Evolutionary conservation across 2,797 vertebrate genomes (phyloP), one percentile per base, ranked within the genome.

Genomic region (Girardinus metallicus): DNA sequence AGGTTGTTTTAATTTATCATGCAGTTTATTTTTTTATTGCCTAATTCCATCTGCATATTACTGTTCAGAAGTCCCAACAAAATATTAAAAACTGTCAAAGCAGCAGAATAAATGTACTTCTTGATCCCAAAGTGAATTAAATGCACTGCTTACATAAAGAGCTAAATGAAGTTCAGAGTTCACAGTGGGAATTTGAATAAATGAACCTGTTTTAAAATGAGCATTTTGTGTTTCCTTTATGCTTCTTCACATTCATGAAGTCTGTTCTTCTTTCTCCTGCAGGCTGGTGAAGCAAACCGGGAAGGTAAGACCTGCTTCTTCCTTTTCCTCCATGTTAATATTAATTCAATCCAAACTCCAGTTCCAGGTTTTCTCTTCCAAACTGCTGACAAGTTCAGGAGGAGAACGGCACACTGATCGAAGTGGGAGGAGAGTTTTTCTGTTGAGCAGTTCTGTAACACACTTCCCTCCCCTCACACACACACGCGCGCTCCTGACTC

Each of bases 211-310:
- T 23, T 21, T 23, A 66, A 39, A 66, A 39, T 36, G 62, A 66
- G 31, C 62, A 39, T 23, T 39, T 34, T 11, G 18, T 39, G 34
- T 77, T 77, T 76, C 80, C 76, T 68, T 43, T 49, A 78, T 49
- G 72, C 71, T 71, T 79, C 39, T 0, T 66, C 55, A 70, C 57
- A 29, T 78, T 83, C 87, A 89, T 89, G 84, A 29, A 57, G 66
- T 71, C 84, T 11, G 75, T 73, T 78, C 41, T 47, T 87, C 68
- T 71, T 5, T 83, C 75, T 89, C 74, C 85, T 88, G 0, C 95
- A 99, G 98, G 96, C 95, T 97, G 96, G 91, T 84, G 95, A 95
- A 95, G 95, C 94, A 88, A 95, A 94, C 89, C 94, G 86, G 94
- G 91, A 95, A 95, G 98, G 98, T 99, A 95, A 98, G 97, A 94